Evolutionary conservation across 2,113 vertebrate species (phyloP).

Genomic region (Ardeotis arabs): DNA sequence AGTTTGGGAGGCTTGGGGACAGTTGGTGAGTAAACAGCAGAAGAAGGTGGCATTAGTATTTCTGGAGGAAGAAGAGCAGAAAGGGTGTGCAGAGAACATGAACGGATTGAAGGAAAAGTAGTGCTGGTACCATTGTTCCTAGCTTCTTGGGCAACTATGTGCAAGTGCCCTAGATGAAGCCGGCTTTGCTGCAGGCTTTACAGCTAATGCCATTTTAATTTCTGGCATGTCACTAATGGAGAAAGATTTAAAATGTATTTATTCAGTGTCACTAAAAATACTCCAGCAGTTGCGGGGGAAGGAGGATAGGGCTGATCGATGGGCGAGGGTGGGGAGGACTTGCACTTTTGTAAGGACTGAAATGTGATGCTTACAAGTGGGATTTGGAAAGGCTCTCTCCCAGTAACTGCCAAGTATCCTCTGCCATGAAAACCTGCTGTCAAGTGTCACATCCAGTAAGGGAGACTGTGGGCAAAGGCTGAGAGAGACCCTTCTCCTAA

Average conservation of each 20-base stretch:
- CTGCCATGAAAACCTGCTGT: slow-evolving; percentile 29
- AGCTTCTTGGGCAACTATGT: not conserved
- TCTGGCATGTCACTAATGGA: slow-evolving; percentile 6
- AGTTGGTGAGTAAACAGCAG: not conserved
- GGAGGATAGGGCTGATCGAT: not conserved
- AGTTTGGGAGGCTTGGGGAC: not conserved
- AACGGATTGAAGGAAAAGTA: not conserved
- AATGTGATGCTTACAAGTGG: not conserved
- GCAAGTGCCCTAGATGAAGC: not conserved
- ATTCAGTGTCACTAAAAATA: slow-evolving; percentile 49
- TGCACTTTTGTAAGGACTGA: not conserved
- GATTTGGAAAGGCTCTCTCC: not conserved
- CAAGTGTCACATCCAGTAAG: not conserved
- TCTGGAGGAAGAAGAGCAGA: not conserved
- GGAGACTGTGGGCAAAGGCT: not conserved
- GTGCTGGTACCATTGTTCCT: not conserved
- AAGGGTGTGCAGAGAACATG: not conserved
- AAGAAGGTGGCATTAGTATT: not conserved
- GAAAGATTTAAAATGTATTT: slow-evolving; percentile 36
- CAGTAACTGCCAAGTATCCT: not conserved
- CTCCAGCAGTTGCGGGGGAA: not conserved
- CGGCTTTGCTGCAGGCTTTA: slow-evolving; percentile 31
- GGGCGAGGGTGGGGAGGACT: not conserved
- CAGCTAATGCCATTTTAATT: slow-evolving; percentile 42
- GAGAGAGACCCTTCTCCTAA: not conserved